Base-by-base conservation (phyloP, 2,797 vertebrate genomes). In the Phoxinus dragarum region DNA sequence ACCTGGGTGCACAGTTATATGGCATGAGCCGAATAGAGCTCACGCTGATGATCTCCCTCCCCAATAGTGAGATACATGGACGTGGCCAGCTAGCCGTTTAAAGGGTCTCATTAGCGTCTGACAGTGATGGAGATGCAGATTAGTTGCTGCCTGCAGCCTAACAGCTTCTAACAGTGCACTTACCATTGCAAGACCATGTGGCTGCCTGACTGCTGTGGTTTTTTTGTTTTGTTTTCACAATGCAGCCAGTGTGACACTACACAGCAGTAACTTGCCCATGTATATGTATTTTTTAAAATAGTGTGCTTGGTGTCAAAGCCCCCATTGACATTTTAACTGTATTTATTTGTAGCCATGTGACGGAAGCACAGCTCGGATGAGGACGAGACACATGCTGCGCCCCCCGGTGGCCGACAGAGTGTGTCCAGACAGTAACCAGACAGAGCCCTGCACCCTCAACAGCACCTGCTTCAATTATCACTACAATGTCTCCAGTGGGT, bases 391-490 rank as follows among this genome's bases (percentile, higher is more conserved):
- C 75, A 89, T 97, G 86, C 94, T 99, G 54, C 96, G 98, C 44
- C 94, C 93, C 38, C 92, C 97, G 0, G 84, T 91, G 82, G 91
- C 89, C 1, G 92, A 93, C 0, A 94, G 92, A 75, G 89, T 88
- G 40, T 99, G 98, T 91, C 96, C 97, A 1, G 96, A 97, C 86
- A 93, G 90, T 47, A 91, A 94, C 21, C 96, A 99, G 89, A 95
- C 94, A 38, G 96, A 96, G 84, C 93, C 95, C n/a, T 99, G 98
- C 75, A 64, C 96, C 85, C 94, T 97, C 86, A 99, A 99, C 92
- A 94, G 93, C 90, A 98, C 97, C 86, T 99, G 97, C 93, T 99
- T 98, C 94, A 96, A 96, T 4, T 98, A 97, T 92, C 93, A 95
- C 36, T 96, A 97, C 95, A 96, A 94, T 88, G 91, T 97, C 88